A percentile compares a stretch with the other conserved stretches of the same genome.
Evolutionary conservation across 1,140 invertebrate genomes (phyloP).

Genomic region (Drosophila yakuba): DNA sequence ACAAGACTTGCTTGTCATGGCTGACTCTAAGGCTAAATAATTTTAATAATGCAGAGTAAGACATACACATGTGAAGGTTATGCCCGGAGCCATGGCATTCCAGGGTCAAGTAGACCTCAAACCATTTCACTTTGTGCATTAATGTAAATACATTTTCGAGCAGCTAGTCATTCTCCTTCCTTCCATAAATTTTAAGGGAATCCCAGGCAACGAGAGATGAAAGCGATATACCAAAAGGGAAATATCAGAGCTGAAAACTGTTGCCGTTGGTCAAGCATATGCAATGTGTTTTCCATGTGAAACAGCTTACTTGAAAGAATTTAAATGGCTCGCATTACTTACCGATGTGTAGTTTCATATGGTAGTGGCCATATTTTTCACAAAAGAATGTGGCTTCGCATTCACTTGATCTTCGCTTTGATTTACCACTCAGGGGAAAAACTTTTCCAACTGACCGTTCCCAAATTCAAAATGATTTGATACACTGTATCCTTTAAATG

Average conservation of each 20-base stretch:
- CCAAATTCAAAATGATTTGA: no score
- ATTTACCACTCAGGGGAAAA: neutral
- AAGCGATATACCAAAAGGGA: constrained; percentile 32
- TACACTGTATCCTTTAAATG: no score
- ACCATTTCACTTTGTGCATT: constrained; percentile 22
- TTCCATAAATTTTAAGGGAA: neutral
- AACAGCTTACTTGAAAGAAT: constrained; percentile 20
- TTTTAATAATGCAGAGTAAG: constrained; percentile 38
- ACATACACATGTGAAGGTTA: constrained; percentile 24
- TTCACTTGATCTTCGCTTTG: neutral
- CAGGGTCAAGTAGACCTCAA: constrained; percentile 22
- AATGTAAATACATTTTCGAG: constrained; percentile 37
- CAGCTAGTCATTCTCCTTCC: constrained; percentile 5
- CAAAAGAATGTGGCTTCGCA: neutral
- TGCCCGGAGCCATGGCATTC: constrained; percentile 24
- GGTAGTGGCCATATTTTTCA: constrained; percentile 2
- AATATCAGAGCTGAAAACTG: constrained; percentile 11
- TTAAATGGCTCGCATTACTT: constrained; percentile 6
- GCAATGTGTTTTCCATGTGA: constrained; percentile 24
- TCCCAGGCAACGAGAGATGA: constrained; percentile 8
- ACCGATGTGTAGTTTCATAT: constrained; percentile 4
- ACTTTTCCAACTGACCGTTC: neutral
- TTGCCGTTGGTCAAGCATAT: constrained; percentile 17
- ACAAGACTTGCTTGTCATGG: constrained; percentile 23
- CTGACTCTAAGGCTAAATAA: constrained; percentile 31